Conservation (phyloP, 2,113 vertebrate species). For the Tetrao urogallus region DNA sequence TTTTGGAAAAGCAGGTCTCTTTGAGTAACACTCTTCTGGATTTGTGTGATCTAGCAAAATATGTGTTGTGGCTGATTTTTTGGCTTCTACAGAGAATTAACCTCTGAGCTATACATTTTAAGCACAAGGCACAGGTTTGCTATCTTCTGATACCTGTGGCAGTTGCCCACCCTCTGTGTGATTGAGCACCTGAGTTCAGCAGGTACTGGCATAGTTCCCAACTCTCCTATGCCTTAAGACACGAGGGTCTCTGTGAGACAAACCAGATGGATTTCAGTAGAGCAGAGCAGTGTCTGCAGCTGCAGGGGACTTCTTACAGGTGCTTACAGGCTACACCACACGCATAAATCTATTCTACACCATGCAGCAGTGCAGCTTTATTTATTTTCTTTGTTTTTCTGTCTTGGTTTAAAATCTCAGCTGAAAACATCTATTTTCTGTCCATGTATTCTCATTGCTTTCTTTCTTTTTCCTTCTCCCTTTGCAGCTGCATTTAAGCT, state of each 20-base stretch:
- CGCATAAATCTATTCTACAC: neutral
- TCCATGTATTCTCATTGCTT: neutral
- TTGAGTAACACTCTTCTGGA: neutral
- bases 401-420: neutral
- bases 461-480: neutral
- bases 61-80: neutral
- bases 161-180: neutral
- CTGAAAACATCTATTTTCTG: conserved; percentile 20
- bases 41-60: neutral
- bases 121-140: neutral
- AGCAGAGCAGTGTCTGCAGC: neutral
- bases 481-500: conserved; percentile 41
- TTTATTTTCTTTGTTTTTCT: conserved; percentile 24
- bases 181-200: neutral
- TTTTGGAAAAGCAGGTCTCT: fast-evolving
- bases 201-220: neutral
- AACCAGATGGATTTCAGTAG: neutral
- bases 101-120: neutral
- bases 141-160: neutral
- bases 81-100: neutral
- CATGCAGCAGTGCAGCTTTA: neutral
- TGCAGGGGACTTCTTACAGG: neutral
- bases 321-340: fast-evolving
- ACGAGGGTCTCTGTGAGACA: neutral
- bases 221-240: neutral